phyloP scores from a whole-genome alignment of 92 coral and sea anemone species.

The Scolanthus callimorphus region DNA sequence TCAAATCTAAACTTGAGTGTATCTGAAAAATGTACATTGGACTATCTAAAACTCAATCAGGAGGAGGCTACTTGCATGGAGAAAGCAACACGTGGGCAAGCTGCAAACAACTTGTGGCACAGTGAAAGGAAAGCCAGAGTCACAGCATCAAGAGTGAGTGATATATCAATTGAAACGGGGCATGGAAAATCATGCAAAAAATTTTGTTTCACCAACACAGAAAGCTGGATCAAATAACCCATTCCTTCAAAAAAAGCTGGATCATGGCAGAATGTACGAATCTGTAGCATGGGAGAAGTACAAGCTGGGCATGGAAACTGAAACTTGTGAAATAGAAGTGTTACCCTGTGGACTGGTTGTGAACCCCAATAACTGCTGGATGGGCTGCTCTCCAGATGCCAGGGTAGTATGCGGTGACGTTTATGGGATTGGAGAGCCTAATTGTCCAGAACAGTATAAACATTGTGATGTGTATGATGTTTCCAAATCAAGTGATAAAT shows the following conservation, averaged over 20 bases:
- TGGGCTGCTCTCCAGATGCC: slow-evolving; percentile 54
- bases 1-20: no score
- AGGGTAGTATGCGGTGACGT: slow-evolving; percentile 21
- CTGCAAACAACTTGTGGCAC: no score
- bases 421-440: slow-evolving; percentile 51
- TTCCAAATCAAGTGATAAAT: slow-evolving; percentile 33
- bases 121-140: no score
- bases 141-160: no score
- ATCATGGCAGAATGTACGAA: slow-evolving; percentile 57
- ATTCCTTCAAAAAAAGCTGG: slow-evolving; percentile 38
- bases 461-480: slow-evolving; percentile 45
- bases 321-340: slow-evolving; percentile 36
- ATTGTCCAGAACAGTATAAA: slow-evolving; percentile 55
- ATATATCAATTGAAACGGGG: no score
- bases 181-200: no score
- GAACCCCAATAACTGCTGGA: slow-evolving; percentile 37
- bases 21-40: no score
- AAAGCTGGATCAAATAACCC: not conserved
- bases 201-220: no score
- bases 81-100: no score
- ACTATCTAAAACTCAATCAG: no score
- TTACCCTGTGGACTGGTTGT: slow-evolving; percentile 44
- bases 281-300: slow-evolving; percentile 56
- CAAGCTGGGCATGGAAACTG: not conserved
- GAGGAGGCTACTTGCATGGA: no score